These are phyloP conservation scores for Lampropteryx suffumata DNA, from an alignment of 2,888 invertebrate genomes.

Conservation along the genomic window DNA sequence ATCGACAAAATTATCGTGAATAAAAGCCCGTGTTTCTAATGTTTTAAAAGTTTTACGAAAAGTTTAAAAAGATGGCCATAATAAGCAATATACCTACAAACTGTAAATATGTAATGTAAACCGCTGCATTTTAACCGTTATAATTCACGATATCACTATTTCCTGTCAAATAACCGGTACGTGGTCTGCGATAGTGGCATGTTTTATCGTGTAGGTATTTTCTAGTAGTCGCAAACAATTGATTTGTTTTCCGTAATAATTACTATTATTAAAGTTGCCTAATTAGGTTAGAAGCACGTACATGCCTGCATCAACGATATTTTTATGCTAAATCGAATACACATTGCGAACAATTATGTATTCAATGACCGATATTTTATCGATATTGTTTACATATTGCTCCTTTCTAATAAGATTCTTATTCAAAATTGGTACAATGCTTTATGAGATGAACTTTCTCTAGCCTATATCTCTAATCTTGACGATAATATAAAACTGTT, in stretches of 20 bases:
- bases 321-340: constrained; percentile 23
- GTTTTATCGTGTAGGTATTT: constrained; percentile 30
- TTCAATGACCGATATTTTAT: constrained; percentile 37
- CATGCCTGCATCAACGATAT: constrained; percentile 16
- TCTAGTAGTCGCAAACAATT: constrained; percentile 34
- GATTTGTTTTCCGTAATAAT: constrained; percentile 36
- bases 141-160: constrained; percentile 44
- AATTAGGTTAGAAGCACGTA: constrained; percentile 31
- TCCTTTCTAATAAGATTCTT: constrained; percentile 37
- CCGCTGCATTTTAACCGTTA: constrained; percentile 35
- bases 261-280: constrained; percentile 32
- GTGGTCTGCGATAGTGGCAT: constrained; percentile 35
- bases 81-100: too few species aligned
- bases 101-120: constrained; percentile 10
- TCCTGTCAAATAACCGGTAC: constrained; percentile 42
- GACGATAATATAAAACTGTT: constrained; percentile 60
- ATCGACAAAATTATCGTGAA: too few species aligned
- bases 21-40: too few species aligned
- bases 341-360: constrained; percentile 36
- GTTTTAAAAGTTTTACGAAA: too few species aligned
- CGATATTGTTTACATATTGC: constrained; percentile 31
- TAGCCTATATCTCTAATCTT: constrained; percentile 46
- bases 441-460: constrained; percentile 58
- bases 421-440: constrained; percentile 22
- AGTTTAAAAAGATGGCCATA: too few species aligned